These are phyloP conservation scores for Monodelphis domestica DNA, from an alignment of 2,797 vertebrate species.

Conservation along the genomic window DNA sequence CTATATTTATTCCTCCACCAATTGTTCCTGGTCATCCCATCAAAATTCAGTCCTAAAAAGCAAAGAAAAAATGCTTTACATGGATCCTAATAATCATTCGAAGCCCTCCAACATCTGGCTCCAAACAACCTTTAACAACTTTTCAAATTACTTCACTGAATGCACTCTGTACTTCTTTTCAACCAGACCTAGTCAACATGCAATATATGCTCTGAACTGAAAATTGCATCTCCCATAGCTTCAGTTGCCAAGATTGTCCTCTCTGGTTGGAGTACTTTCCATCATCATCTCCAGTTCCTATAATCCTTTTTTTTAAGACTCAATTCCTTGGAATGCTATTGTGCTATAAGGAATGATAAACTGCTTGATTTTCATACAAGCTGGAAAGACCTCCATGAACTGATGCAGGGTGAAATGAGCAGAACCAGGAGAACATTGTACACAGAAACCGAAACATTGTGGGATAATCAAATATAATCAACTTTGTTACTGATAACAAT, in stretches of 20 bases:
- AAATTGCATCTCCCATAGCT: neutral
- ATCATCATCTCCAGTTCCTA: neutral
- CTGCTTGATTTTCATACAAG: too few species aligned
- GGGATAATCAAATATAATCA: too few species aligned
- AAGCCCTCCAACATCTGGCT: neutral
- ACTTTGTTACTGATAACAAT: too few species aligned
- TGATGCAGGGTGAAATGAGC: too few species aligned
- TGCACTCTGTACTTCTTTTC: neutral
- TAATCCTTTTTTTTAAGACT: neutral
- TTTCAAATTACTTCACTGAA: too few species aligned
- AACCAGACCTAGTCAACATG: neutral
- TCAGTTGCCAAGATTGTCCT: neutral
- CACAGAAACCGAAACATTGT: too few species aligned
- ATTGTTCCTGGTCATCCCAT: neutral
- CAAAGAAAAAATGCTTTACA: neutral
- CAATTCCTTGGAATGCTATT: too few species aligned
- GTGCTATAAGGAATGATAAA: too few species aligned
- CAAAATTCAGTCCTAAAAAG: neutral
- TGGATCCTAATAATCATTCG: neutral
- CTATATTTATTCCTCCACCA: neutral
- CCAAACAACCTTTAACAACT: too few species aligned
- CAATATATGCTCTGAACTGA: neutral
- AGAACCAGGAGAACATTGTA: too few species aligned
- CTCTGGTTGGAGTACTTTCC: neutral
- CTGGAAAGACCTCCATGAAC: too few species aligned